Base-by-base conservation (phyloP, 2,797 vertebrate genomes). In the Chloroceryle amazona region DNA sequence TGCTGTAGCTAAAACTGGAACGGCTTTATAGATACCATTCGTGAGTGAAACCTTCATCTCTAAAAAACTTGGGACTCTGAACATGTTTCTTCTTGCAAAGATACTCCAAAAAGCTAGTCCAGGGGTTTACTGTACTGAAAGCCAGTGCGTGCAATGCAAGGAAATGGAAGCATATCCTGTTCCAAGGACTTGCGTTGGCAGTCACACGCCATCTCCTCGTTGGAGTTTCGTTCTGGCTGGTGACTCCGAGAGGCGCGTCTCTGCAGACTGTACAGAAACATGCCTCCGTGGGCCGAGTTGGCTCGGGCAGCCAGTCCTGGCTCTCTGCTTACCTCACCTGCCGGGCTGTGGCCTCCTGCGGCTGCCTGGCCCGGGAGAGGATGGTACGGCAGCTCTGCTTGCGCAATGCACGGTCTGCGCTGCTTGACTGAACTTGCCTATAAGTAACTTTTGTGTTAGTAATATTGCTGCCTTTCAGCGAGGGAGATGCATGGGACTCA, bases 401-500 rank as follows among this genome's bases (percentile, higher is more conserved):
- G 7, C 1, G 1, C 91, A 96, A 81, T 5, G 0, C 2, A 2
- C 17, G 0, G 54, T 22, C 52, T 42, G 47, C 25, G 35, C 5
- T 79, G 88, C 95, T 65, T 95, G 96, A 96, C 90, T 65, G 76
- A 63, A 52, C 96, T 95, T 96, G 96, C 23, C 91, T 58, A 3
- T 39, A 20, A 57, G 80, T 52, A 60, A 28, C 86, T 76, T 57
- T 1, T 10, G 58, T 39, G 42, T 93, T 49, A n/a, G 76, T 90
- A 79, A 33, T 72, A 25, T 57, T n/a, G 54, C 42, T 86, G 76
- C 66, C 83, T 95, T 49, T 79, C 85, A 35, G 85, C 0, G 0
- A 63, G 70, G 66, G 80, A 71, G 51, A 31, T 55, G 55, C 39
- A 17, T 0, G 0, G 66, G 26, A 87, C 66, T 75, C 13, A 14